A percentile compares a stretch with the other conserved stretches of the same genome.
These are phyloP conservation scores for Pelodiscus sinensis DNA, from an alignment of 2,113 vertebrate species.

Conservation along the genomic window DNA sequence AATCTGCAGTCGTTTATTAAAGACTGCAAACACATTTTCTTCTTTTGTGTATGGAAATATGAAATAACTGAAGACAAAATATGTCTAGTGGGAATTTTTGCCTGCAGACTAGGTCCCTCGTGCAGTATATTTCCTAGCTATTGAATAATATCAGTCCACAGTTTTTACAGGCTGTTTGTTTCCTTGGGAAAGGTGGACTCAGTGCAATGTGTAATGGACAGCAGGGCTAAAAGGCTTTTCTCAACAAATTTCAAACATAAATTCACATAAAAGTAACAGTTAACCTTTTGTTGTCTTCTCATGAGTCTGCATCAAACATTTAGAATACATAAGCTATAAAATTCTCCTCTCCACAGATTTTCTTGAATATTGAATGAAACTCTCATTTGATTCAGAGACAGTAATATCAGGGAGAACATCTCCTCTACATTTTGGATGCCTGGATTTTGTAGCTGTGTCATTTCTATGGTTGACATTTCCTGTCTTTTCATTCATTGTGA, in stretches of 20 bases:
- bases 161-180: neutral
- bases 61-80: neutral
- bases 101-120: neutral
- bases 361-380: slow-evolving; percentile 13
- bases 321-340: neutral
- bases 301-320: neutral
- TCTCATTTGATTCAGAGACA: slow-evolving; percentile 11
- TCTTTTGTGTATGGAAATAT: neutral
- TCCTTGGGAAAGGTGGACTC: neutral
- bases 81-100: neutral
- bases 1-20: neutral
- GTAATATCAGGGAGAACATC: neutral
- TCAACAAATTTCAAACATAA: neutral
- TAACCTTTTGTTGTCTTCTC: neutral
- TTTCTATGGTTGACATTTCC: slow-evolving; percentile 28
- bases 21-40: neutral
- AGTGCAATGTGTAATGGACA: neutral
- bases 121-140: neutral
- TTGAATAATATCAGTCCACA: neutral
- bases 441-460: slow-evolving; percentile 31
- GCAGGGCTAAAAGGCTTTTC: neutral
- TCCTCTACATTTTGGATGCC: neutral
- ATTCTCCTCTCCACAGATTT: neutral
- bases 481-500: slow-evolving; percentile 49
- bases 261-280: neutral